Conservation (phyloP, 2,113 vertebrate species). For the Chaetorhynchus papuensis region DNA sequence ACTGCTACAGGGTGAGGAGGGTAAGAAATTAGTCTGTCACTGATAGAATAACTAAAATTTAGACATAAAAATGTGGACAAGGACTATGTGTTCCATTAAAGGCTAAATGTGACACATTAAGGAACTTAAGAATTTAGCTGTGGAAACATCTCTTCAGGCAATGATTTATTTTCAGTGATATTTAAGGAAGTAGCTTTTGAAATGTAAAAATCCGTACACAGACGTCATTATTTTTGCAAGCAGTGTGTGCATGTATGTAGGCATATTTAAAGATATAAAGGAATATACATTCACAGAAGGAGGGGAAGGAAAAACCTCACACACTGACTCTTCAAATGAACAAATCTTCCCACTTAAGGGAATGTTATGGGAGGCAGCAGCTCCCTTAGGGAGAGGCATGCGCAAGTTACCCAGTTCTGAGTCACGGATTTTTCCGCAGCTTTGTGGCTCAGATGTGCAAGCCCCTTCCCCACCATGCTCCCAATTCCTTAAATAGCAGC, state of each 20-base stretch:
- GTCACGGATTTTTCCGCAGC: not conserved
- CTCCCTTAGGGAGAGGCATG: not conserved
- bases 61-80: not conserved
- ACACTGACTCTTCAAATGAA: not conserved
- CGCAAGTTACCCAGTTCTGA: not conserved
- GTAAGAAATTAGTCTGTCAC: not conserved
- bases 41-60: not conserved
- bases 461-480: not conserved
- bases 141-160: not conserved
- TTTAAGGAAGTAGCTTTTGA: conserved; percentile 2
- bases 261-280: not conserved
- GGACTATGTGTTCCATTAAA: not conserved
- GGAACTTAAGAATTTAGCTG: not conserved
- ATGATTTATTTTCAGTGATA: not conserved
- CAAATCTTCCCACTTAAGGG: conserved; percentile 7
- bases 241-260: not conserved
- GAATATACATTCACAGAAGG: not conserved
- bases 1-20: fast-evolving
- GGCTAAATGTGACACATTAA: not conserved
- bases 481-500: conserved; percentile 15
- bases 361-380: not conserved
- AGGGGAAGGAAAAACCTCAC: not conserved
- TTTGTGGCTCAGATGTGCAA: not conserved
- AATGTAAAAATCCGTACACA: not conserved
- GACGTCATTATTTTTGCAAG: not conserved